phyloP scores from a whole-genome alignment of 2,113 vertebrate species.

The Nothocercus nigrocapillus region DNA sequence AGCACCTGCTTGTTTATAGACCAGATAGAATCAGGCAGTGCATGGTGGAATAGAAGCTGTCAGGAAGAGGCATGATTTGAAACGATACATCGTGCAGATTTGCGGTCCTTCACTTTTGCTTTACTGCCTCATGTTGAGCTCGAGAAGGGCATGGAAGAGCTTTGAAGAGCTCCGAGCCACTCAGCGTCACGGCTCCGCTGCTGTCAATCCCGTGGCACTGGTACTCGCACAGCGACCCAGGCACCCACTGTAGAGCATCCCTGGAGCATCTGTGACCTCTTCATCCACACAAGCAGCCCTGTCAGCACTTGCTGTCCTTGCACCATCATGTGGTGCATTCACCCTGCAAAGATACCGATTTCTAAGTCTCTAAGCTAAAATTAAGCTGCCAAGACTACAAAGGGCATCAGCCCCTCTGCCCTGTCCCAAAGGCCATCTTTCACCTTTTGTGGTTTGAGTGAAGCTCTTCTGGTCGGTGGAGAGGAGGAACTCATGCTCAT shows the following conservation, averaged over 20 bases:
- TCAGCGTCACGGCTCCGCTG: not conserved
- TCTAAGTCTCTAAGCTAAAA: not conserved
- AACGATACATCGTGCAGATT: not conserved
- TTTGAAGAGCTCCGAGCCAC: not conserved
- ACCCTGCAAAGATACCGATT: not conserved
- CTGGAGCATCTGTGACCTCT: not conserved
- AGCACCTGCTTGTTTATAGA: not conserved
- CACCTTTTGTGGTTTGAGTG: not conserved
- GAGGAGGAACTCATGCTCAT: not conserved
- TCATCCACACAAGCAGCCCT: not conserved
- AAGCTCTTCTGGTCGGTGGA: not conserved
- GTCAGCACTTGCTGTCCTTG: not conserved
- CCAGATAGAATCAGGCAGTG: not conserved
- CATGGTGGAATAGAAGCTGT: not conserved
- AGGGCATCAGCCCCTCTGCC: not conserved
- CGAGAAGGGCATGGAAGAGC: not conserved
- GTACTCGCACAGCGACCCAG: not conserved
- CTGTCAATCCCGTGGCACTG: not conserved
- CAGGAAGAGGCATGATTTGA: not conserved
- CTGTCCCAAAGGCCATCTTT: not conserved
- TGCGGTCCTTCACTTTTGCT: not conserved
- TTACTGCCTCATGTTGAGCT: not conserved
- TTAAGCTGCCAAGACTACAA: not conserved
- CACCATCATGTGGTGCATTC: fast-evolving
- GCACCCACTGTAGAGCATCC: not conserved